A percentile compares a stretch with the other conserved stretches of the same genome.
phyloP scores from a whole-genome alignment of 2,113 vertebrate genomes.

The Seriola dumerili region DNA sequence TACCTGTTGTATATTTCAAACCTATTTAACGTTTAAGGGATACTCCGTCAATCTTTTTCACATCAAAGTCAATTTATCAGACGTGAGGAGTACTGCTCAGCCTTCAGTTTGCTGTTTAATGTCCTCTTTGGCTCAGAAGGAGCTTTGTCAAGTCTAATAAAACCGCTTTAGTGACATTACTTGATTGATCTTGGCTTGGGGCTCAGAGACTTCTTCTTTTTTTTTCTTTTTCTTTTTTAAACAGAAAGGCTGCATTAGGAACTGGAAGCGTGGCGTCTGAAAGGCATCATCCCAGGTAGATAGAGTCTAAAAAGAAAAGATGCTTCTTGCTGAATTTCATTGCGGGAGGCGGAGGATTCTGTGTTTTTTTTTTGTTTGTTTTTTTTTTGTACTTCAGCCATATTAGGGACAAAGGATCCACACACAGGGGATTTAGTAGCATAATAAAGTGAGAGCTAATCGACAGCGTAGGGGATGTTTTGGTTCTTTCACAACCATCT shows the following conservation, averaged over 20 bases:
- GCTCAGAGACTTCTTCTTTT: neutral
- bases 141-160: slow-evolving; percentile 2
- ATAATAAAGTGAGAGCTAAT: no score
- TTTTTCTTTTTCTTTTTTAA: no score
- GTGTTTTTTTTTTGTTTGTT: no score
- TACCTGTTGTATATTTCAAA: neutral
- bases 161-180: neutral
- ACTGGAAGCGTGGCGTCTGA: neutral
- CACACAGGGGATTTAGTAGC: no score
- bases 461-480: no score
- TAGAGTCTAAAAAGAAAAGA: neutral
- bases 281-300: neutral
- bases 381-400: neutral
- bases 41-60: neutral
- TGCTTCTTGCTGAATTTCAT: neutral
- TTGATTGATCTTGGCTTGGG: neutral
- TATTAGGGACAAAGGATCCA: neutral
- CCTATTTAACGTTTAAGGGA: neutral
- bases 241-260: neutral
- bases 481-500: neutral
- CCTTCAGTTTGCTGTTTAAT: neutral
- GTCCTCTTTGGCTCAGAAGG: neutral
- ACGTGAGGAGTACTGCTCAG: neutral
- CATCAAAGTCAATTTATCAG: neutral
- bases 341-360: no score